Conservation (phyloP, 2,888 invertebrate genomes). For the Zygothrica quintamaculata region DNA sequence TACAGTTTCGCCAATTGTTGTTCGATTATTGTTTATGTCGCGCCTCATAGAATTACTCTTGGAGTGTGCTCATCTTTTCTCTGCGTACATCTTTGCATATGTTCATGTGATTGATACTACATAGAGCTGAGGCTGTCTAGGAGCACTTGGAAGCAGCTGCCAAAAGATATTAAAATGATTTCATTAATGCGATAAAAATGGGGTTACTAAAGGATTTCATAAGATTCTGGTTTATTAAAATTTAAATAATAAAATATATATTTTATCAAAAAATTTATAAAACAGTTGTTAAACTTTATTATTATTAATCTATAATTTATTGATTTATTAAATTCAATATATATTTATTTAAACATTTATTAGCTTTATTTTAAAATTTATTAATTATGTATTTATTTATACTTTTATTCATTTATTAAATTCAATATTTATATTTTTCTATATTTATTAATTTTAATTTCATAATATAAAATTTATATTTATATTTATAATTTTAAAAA, state of each 20-base stretch:
- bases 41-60: constrained; percentile 40
- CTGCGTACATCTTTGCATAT: constrained; percentile 67
- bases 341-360: not conserved
- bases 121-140: not conserved
- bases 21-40: constrained; percentile 65
- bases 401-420: no score
- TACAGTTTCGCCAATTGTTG: constrained; percentile 38
- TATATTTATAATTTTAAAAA: no score
- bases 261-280: not conserved
- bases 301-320: no score
- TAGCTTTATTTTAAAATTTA: not conserved
- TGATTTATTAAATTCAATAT: not conserved
- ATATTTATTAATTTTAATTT: no score
- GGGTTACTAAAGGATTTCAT: no score
- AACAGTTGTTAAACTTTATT: not conserved
- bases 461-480: no score
- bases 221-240: no score
- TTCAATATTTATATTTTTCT: no score
- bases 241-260: not conserved
- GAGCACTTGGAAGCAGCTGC: constrained; percentile 40
- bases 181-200: constrained; percentile 4
- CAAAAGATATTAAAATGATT: constrained; percentile 31
- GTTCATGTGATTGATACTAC: constrained; percentile 46
- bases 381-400: not conserved
- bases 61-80: constrained; percentile 23